These are phyloP conservation scores for Lithobius niger DNA, from an alignment of 1,140 invertebrate genomes.

Conservation along the genomic window DNA sequence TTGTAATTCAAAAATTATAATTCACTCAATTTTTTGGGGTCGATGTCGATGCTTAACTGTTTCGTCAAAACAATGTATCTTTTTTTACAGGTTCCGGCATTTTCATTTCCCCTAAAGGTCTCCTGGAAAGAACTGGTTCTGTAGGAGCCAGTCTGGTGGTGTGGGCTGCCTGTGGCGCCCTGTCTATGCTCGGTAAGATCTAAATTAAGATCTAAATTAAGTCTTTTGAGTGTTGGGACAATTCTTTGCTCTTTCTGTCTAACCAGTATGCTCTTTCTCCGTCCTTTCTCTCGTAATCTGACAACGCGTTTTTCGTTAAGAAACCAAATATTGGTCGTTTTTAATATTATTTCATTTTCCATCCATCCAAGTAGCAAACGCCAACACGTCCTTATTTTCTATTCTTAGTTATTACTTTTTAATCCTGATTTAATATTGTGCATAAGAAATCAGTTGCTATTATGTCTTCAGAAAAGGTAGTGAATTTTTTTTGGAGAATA, in stretches of 20 bases:
- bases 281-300: constrained; percentile 24
- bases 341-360: no score
- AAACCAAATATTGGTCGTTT: no score
- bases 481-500: no score
- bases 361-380: no score
- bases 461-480: no score
- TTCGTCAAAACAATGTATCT: no score
- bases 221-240: constrained; percentile 19
- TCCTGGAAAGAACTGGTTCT: constrained; percentile 61
- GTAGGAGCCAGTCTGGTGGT: constrained; percentile 68
- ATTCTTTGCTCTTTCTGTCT: constrained; percentile 21
- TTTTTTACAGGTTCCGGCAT: constrained; percentile 63
- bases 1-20: constrained; percentile 1
- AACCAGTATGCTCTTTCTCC: no score
- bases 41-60: constrained; percentile 5
- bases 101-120: constrained; percentile 73
- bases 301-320: neutral
- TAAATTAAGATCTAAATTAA: neutral
- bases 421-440: no score
- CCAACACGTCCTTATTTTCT: no score
- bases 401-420: no score
- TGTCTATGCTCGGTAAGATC: constrained; percentile 65
- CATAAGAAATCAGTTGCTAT: no score
- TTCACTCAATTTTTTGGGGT: neutral
- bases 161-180: constrained; percentile 64